These are phyloP conservation scores for Varanus salvator DNA, from an alignment of 2,113 vertebrate species.

Conservation along the genomic window DNA sequence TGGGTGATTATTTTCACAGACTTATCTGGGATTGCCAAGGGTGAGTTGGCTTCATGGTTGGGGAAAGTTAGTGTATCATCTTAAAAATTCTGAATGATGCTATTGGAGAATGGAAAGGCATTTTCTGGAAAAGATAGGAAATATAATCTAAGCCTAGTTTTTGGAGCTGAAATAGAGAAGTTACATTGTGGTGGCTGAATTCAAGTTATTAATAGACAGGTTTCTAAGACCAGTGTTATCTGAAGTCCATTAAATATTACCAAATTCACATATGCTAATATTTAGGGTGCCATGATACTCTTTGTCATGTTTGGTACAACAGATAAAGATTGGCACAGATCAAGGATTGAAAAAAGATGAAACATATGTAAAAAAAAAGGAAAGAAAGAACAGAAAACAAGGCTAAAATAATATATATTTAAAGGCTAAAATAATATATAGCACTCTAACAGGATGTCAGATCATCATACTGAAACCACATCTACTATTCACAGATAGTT, in stretches of 20 bases:
- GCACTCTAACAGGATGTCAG: conserved; percentile 6
- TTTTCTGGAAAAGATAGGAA: not conserved
- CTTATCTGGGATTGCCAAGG: not conserved
- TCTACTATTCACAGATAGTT: not conserved
- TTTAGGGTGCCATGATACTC: not conserved
- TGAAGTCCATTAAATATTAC: not conserved
- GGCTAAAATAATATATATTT: no score
- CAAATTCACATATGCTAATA: not conserved
- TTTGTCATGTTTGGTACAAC: not conserved
- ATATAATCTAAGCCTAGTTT: not conserved
- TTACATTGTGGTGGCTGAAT: not conserved
- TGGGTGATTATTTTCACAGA: not conserved
- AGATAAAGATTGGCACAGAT: not conserved
- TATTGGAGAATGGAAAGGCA: not conserved
- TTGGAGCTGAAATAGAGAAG: not conserved
- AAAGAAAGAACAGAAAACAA: not conserved
- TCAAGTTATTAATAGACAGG: not conserved
- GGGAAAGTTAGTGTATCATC: not conserved
- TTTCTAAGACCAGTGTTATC: not conserved
- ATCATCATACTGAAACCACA: not conserved
- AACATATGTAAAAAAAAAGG: no score
- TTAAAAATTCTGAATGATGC: not conserved
- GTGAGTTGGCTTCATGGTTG: not conserved
- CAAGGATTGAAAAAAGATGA: not conserved
- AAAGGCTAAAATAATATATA: no score